Percentiles rank a stretch among this genome's conserved stretches.
Evolutionary conservation across 2,888 invertebrate species (phyloP).

Genomic region (Zhuqinia jingwanae): DNA sequence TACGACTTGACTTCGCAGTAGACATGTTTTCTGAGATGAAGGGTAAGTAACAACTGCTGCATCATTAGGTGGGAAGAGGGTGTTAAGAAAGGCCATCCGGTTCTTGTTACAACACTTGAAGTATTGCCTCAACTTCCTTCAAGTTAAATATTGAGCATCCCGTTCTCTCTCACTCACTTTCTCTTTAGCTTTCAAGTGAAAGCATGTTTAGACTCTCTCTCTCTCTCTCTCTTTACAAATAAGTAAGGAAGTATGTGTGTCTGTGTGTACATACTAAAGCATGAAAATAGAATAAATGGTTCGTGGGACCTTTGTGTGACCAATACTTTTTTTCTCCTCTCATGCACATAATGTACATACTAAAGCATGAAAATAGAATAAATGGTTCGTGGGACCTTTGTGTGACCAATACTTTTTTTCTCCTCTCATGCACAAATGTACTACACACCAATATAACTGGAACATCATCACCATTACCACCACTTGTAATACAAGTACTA

Average conservation of each 20-base stretch:
- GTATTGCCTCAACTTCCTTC: constrained; percentile 53
- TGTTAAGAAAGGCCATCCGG: constrained; percentile 48
- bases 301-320: constrained; percentile 30
- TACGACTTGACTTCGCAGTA: too few relatives aligned
- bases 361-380: constrained; percentile 16
- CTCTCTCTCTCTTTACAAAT: not conserved
- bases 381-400: constrained; percentile 27
- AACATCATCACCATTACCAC: not conserved
- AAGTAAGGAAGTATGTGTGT: not conserved
- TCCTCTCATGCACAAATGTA: not conserved
- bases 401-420: constrained; percentile 31
- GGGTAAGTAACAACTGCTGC: constrained; percentile 46
- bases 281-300: constrained; percentile 32
- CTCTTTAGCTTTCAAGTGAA: constrained; percentile 13
- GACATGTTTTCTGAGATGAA: not conserved
- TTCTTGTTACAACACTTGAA: constrained; percentile 59
- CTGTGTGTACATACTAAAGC: not conserved
- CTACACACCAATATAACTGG: not conserved
- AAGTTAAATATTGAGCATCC: constrained; percentile 46
- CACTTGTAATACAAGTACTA: not conserved
- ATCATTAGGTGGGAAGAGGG: constrained; percentile 62
- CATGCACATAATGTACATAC: not conserved
- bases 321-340: constrained; percentile 27
- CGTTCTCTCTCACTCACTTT: not conserved
- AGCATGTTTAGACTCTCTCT: constrained; percentile 26